A percentile compares a stretch with the other conserved stretches of the same genome.
phyloP scores from a whole-genome alignment of 2,888 invertebrate genomes.

The Ennomos quercinarius region DNA sequence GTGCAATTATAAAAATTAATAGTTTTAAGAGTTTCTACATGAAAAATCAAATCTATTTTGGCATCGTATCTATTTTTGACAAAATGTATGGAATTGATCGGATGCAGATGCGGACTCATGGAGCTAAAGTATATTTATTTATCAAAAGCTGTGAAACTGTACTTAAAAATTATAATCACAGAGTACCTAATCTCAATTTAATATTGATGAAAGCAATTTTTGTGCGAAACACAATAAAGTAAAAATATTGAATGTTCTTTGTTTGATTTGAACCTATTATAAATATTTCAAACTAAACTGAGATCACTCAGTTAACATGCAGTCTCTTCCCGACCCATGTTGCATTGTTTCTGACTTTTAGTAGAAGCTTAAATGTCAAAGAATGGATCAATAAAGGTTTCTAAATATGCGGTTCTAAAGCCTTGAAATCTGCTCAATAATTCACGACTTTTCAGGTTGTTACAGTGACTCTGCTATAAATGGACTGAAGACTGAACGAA shows the following conservation, averaged over 20 bases:
- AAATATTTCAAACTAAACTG: too few relatives aligned
- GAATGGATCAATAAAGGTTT: too few relatives aligned
- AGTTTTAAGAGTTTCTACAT: slow-evolving; percentile 43
- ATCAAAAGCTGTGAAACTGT: slow-evolving; percentile 81
- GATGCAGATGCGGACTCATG: slow-evolving; percentile 48
- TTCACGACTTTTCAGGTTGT: too few relatives aligned
- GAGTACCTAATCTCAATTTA: slow-evolving; percentile 73
- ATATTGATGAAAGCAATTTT: slow-evolving; percentile 77
- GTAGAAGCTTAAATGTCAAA: too few relatives aligned
- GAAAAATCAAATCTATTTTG: slow-evolving; percentile 63
- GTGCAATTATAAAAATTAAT: slow-evolving; percentile 34
- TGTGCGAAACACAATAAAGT: slow-evolving; percentile 80
- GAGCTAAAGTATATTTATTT: slow-evolving; percentile 71
- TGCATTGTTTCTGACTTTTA: too few relatives aligned
- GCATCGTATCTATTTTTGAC: slow-evolving; percentile 46
- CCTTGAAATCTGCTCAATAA: too few relatives aligned
- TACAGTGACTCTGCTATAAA: too few relatives aligned
- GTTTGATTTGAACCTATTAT: slow-evolving; percentile 32
- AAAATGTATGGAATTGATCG: slow-evolving; percentile 69
- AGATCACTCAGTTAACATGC: not conserved
- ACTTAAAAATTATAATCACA: slow-evolving; percentile 78
- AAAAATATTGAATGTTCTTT: slow-evolving; percentile 48
- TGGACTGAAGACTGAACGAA: too few relatives aligned
- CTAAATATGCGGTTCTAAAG: too few relatives aligned
- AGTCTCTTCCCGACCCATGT: too few relatives aligned